Conservation (phyloP, 2,113 vertebrate species). For the Tragelaphus buxtoni region DNA sequence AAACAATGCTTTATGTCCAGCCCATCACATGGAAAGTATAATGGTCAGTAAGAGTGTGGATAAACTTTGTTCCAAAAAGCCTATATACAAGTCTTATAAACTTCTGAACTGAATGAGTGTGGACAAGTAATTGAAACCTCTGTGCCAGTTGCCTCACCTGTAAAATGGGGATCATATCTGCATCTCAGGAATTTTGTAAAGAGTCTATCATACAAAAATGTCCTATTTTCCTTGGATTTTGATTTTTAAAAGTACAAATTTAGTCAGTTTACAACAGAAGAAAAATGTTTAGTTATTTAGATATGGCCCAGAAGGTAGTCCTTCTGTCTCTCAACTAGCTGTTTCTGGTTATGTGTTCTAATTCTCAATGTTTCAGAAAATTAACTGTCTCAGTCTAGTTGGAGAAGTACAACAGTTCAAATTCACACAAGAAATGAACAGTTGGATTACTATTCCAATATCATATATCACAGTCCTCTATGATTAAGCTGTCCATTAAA, state of each 20-base stretch:
- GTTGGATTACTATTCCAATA: not conserved
- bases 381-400: not conserved
- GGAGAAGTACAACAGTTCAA: not conserved
- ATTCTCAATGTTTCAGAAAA: not conserved
- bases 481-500: not conserved
- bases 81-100: not conserved
- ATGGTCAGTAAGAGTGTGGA: rapidly evolving
- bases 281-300: not conserved
- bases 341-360: not conserved
- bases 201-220: not conserved
- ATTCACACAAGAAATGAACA: not conserved
- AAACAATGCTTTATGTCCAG: not conserved
- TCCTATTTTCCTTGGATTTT: not conserved
- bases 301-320: not conserved
- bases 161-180: not conserved
- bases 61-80: not conserved
- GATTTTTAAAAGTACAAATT: not conserved
- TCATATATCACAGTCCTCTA: not conserved
- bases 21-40: not conserved
- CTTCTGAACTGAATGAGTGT: not conserved
- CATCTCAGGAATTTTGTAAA: not conserved
- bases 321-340: not conserved
- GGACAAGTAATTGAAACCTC: not conserved
- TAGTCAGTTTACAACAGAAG: not conserved
- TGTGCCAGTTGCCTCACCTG: not conserved